phyloP scores from a whole-genome alignment of 2,888 invertebrate species.

The Oscheius onirici region DNA sequence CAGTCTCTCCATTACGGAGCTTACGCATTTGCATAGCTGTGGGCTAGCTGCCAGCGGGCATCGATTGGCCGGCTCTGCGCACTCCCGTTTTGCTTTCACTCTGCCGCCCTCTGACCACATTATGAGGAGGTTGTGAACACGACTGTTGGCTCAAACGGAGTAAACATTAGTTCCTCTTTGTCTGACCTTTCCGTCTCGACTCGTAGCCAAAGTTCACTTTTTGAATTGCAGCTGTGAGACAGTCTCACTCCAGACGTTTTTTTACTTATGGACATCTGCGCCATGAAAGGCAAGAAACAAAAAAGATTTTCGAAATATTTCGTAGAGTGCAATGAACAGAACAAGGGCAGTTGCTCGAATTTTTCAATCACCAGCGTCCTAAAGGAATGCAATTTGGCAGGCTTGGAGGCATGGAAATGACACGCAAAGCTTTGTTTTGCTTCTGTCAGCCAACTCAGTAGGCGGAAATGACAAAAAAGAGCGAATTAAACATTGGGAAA shows the following conservation, averaged over 20 bases:
- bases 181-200: neutral
- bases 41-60: conserved; percentile 25
- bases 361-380: no score
- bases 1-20: conserved; percentile 19
- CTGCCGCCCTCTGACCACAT: conserved; percentile 25
- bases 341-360: no score
- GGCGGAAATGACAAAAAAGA: no score
- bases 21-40: conserved; percentile 33
- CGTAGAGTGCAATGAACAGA: no score
- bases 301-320: no score
- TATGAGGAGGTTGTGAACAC: conserved; percentile 26
- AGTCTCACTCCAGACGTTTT: neutral
- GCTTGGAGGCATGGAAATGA: no score
- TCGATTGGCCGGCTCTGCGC: conserved; percentile 30
- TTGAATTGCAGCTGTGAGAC: neutral
- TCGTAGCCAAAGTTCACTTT: neutral
- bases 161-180: neutral
- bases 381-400: no score
- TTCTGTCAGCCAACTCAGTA: no score
- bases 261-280: no score
- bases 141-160: conserved; percentile 28
- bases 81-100: conserved; percentile 21
- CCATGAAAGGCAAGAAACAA: no score
- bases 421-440: no score
- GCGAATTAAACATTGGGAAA: no score